phyloP scores from a whole-genome alignment of 2,797 vertebrate species.

The Anguilla megastoma region DNA sequence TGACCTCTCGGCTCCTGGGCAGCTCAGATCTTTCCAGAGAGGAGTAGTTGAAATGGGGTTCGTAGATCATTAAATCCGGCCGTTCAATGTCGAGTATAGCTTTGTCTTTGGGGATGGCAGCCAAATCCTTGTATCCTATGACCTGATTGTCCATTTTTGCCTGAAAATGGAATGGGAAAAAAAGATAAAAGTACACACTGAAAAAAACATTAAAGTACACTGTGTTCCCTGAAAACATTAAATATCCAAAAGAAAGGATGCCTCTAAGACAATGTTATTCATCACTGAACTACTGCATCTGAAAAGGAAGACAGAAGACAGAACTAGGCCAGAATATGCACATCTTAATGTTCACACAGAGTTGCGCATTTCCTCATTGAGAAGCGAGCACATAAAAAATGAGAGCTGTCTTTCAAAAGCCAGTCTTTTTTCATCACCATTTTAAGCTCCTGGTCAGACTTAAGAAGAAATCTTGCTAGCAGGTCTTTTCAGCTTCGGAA shows the following conservation, averaged over 20 bases:
- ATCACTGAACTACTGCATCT: background rate
- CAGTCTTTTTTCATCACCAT: background rate
- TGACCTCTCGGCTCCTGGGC: slow-evolving; percentile 73
- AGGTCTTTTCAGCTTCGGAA: slow-evolving; percentile 6
- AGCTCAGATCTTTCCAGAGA: slow-evolving; percentile 76
- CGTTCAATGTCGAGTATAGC: slow-evolving; percentile 94
- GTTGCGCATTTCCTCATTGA: slow-evolving; percentile 1
- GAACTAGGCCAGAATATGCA: slow-evolving; percentile 24
- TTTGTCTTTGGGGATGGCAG: slow-evolving; percentile 90
- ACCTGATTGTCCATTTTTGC: slow-evolving; percentile 87
- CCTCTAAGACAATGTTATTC: slow-evolving; percentile 14
- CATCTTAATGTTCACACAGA: slow-evolving; percentile 1
- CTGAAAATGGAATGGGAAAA: slow-evolving; percentile 60
- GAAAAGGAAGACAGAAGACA: slow-evolving; percentile 22
- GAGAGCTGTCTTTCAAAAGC: background rate
- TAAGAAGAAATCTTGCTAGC: background rate
- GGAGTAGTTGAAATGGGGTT: slow-evolving; percentile 86
- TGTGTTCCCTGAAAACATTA: background rate
- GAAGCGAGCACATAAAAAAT: background rate
- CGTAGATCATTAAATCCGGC: slow-evolving; percentile 93
- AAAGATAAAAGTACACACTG: background rate
- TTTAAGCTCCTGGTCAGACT: background rate
- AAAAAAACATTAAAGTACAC: background rate
- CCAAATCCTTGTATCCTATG: slow-evolving; percentile 90
- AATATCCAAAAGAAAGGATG: slow-evolving; percentile 13